Percentiles rank a stretch among this genome's conserved stretches.
Conservation (phyloP, 2,797 vertebrate species). For the Brotula barbata region DNA sequence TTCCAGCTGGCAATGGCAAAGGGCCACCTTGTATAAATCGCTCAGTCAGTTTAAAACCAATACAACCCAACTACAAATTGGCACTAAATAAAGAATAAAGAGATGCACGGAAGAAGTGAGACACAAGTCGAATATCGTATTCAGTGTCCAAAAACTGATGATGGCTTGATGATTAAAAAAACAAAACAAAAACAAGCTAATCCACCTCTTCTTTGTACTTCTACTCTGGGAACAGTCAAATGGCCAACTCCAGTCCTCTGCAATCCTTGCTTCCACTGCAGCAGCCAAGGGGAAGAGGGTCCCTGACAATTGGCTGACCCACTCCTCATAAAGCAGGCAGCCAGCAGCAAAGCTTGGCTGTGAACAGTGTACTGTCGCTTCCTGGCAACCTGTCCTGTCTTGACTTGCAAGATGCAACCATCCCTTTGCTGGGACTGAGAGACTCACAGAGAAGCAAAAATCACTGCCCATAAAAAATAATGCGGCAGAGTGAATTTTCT, state of each 20-base stretch:
- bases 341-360: conserved; percentile 5
- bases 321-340: conserved; percentile 1
- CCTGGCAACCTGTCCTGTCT: not conserved
- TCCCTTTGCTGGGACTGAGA: not conserved
- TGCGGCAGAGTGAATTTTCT: not conserved
- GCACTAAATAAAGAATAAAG: too few species aligned
- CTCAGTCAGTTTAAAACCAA: too few species aligned
- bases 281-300: not conserved
- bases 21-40: too few species aligned
- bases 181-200: not conserved
- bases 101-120: too few species aligned
- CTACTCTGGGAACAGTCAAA: not conserved
- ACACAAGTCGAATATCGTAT: too few species aligned
- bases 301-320: not conserved
- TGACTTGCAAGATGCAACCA: conserved; percentile 10
- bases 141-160: too few species aligned
- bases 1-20: too few species aligned
- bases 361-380: not conserved
- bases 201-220: not conserved
- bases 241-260: not conserved
- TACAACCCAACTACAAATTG: too few species aligned
- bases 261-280: not conserved
- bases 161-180: too few species aligned
- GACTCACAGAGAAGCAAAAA: conserved; percentile 5
- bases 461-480: not conserved